Conservation (phyloP, 2,113 vertebrate genomes). For the Ciconia boyciana region DNA sequence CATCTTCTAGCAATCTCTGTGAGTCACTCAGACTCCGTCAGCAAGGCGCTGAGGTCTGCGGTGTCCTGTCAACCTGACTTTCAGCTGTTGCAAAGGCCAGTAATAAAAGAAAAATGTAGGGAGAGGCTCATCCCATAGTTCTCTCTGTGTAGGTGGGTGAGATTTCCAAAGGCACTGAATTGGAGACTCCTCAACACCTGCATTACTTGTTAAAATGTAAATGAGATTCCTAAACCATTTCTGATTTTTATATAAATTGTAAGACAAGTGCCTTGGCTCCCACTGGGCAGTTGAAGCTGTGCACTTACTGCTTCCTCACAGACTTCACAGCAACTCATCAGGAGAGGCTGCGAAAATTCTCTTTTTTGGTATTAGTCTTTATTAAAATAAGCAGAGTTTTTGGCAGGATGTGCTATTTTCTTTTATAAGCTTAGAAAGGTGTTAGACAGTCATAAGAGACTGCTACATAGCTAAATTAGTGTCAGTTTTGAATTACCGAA, state of each 20-base stretch:
- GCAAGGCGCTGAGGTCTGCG: not conserved
- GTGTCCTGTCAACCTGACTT: not conserved
- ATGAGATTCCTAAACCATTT: not conserved
- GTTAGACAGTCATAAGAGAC: not conserved
- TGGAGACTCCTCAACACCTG: not conserved
- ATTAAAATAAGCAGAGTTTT: conserved; percentile 21
- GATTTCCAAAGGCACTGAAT: not conserved
- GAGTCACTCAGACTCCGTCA: not conserved
- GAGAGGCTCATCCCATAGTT: not conserved
- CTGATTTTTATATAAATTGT: not conserved
- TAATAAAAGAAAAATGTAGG: not conserved
- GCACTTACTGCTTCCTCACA: not conserved
- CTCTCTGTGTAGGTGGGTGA: not conserved
- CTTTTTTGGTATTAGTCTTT: not conserved
- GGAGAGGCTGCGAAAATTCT: not conserved
- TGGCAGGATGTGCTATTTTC: not conserved
- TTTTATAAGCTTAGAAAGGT: not conserved
- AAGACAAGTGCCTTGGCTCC: not conserved
- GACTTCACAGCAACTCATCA: not conserved
- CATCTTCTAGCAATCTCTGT: not conserved
- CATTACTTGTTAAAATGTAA: not conserved
- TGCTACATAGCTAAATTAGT: not conserved
- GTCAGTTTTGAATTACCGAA: not conserved
- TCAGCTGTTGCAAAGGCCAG: not conserved
- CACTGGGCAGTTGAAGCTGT: not conserved